These are phyloP conservation scores for Aeoliscus strigatus DNA, from an alignment of 2,797 vertebrate species.

Conservation along the genomic window DNA sequence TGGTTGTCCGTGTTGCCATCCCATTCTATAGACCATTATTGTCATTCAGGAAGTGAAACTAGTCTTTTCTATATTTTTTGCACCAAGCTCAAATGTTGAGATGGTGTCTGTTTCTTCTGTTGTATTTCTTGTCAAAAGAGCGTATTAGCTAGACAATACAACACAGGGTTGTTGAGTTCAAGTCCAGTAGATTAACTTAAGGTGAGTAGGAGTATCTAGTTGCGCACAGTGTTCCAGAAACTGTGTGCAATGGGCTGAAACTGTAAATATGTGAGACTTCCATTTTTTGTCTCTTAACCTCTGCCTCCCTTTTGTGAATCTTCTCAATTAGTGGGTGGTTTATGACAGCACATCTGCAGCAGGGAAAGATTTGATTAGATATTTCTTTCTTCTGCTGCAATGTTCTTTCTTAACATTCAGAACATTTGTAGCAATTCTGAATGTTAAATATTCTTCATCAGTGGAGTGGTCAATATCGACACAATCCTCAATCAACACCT, in stretches of 20 bases:
- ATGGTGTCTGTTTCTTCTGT: constrained; percentile 39
- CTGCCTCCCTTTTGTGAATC: constrained; percentile 26
- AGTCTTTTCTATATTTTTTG: constrained; percentile 13
- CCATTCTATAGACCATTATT: background rate
- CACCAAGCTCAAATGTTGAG: constrained; percentile 20
- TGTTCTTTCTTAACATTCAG: constrained; percentile 8
- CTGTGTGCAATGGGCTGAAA: constrained; percentile 17
- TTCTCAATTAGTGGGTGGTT: constrained; percentile 27
- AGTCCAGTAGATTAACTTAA: constrained; percentile 8
- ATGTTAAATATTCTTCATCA: too few relatives aligned
- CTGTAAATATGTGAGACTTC: constrained; percentile 11
- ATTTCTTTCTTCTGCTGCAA: constrained; percentile 4
- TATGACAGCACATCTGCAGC: constrained; percentile 29
- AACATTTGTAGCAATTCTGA: too few relatives aligned
- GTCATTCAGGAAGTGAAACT: constrained; percentile 30
- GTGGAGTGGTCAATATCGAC: too few relatives aligned
- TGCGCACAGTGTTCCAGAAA: background rate
- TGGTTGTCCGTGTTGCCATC: background rate
- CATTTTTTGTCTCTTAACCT: constrained; percentile 21
- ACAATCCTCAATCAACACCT: too few relatives aligned
- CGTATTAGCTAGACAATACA: constrained; percentile 24
- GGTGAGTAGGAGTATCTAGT: constrained; percentile 18
- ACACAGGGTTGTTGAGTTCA: constrained; percentile 8
- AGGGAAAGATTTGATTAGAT: constrained; percentile 38
- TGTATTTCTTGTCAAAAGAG: constrained; percentile 38